Base-by-base conservation (phyloP, 2,797 vertebrate species). In the Eleutherodactylus coqui region DNA sequence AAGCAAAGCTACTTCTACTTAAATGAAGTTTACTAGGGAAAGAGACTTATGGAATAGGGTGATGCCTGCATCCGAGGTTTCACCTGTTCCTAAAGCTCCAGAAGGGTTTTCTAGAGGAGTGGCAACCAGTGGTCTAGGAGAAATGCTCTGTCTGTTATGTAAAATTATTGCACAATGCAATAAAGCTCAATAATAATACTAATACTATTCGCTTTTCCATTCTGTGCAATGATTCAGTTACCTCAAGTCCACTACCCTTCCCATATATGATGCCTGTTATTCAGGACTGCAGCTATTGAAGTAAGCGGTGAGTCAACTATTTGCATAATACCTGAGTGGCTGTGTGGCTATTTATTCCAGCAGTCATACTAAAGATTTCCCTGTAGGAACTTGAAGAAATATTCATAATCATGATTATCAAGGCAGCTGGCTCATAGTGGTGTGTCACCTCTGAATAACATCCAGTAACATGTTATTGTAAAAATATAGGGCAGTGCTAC, bases 401-500 rank as follows among this genome's bases (percentile, higher is more conserved):
- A 72, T 72, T 72, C 69, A 72, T 43, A 72, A 72, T 43, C 38
- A 43, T 72, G 69, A 72, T 24, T 45, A 72, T 41, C 36, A 43
- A 45, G 10, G 69, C 69, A 72, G 24, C 69, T 45, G 38, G 69
- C 69, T 27, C 69, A n/a, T 45, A 72, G 38, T 38, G 13, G 38
- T 24, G 69, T 72, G 34, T 17, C 64, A 69, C 32, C 64, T 69
- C 64, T 21, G 17, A 69, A 38, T 69, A 64, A 64, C 29, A 64
- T 64, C 60, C 29, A 69, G 67, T 70, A 41, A 72, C 69, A n/a
- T 43, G 64, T 9, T 69, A 70, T 41, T 70, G 67, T 70, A 70
- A 6, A 72, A 72, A n/a, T 72, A 43, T 72, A 43, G 24, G 69
- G 69, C 24, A 27, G 64, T 32, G 11, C 19, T 70, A 24, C 67